Evolutionary conservation across 2,888 invertebrate genomes (phyloP), one percentile per base, ranked within the genome.

Genomic region (Xestia ashworthii): DNA sequence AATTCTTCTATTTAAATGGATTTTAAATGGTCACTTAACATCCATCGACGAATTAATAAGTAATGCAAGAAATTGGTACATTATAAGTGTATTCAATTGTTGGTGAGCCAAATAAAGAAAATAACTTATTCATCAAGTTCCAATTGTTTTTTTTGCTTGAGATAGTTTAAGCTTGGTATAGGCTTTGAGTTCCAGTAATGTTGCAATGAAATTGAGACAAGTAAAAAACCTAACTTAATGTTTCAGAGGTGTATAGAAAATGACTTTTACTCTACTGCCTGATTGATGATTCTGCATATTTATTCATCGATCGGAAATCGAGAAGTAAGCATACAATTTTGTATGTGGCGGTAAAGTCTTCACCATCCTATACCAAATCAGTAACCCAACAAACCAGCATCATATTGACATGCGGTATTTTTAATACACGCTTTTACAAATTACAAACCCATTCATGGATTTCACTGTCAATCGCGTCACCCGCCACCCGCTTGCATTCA

Each of bases 401-500:
- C 5, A 12, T 38, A 65, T 22, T 38, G 8, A 60, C 11, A 1
- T 50, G 32, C 22, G 9, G 16, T 14, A 25, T 19, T 32, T 48
- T 41, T n/a, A 44, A 44, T 48, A 22, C 12, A 58, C 22, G 9
- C 0, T 38, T 65, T 66, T 16, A 44, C 38, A 38, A 58, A 5
- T 25, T 3, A 16, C 4, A 16, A 22, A 38, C 12, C 22, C 38
- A 66, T 66, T 60, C 16, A 50, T 22, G 9, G 0, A 66, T 60
- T 81, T 81, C 5, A 60, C 48, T 41, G 25, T 25, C 38, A 72
- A 41, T 72, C 25, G 12, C 3, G 9, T 11, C n/a, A n/a, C 14
- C 46, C 46, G 38, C 32, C 6, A n/a, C 44, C 38, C 85, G 87
- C 81, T 81, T 5, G 8, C 66, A 79, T 9, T 55, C 0, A 72